These are phyloP conservation scores for Astyanax mexicanus DNA, from an alignment of 2,797 vertebrate species.

Conservation along the genomic window DNA sequence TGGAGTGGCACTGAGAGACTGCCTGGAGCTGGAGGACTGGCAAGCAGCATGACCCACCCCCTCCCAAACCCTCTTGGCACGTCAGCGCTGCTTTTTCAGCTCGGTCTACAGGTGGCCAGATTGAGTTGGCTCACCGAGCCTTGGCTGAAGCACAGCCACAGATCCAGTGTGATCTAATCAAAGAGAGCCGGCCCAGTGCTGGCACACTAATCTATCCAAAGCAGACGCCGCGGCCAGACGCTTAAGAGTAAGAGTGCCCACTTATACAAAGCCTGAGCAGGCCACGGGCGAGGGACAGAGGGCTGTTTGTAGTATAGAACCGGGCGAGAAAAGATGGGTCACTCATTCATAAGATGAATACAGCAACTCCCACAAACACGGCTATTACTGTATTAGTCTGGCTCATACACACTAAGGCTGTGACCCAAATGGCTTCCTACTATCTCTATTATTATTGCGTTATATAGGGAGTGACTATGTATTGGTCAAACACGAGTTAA, in stretches of 20 bases:
- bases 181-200: constrained; percentile 24
- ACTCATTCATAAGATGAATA: not conserved
- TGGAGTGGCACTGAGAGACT: constrained; percentile 46
- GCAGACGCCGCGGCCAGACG: constrained; percentile 13
- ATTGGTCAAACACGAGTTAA: too few species aligned
- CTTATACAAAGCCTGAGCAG: constrained; percentile 9
- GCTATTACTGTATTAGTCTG: too few species aligned
- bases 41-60: not conserved
- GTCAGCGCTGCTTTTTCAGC: constrained; percentile 17
- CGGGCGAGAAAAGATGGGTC: not conserved
- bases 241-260: constrained; percentile 30
- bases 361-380: too few species aligned
- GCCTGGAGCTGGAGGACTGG: constrained; percentile 36
- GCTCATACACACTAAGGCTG: too few species aligned
- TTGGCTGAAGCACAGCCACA: constrained; percentile 24
- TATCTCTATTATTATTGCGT: too few species aligned
- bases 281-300: constrained; percentile 35
- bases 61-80: constrained; percentile 31
- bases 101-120: constrained; percentile 35
- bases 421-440: too few species aligned
- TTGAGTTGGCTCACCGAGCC: constrained; percentile 28
- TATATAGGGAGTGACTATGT: too few species aligned
- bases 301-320: not conserved
- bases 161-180: constrained; percentile 46
- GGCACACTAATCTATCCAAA: constrained; percentile 28